Evolutionary conservation across 2,113 vertebrate species (phyloP).

Genomic region (Chaetorhynchus papuensis): DNA sequence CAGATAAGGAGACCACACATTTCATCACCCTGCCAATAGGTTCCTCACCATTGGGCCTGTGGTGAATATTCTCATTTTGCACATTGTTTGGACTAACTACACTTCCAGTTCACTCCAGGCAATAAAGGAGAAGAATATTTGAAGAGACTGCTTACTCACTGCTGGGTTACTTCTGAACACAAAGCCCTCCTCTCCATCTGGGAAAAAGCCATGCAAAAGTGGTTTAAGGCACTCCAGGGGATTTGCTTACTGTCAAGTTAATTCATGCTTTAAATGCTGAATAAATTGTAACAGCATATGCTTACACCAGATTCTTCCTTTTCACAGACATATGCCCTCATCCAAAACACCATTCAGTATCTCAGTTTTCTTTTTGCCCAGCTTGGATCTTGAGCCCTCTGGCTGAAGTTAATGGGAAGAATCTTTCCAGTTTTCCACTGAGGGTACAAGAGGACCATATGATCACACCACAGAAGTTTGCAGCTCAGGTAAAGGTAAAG

Average conservation of each 20-base stretch:
- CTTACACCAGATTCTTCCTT: background rate
- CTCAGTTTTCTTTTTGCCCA: background rate
- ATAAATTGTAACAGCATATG: constrained; percentile 17
- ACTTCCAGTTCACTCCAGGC: background rate
- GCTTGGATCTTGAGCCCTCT: background rate
- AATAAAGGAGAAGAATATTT: background rate
- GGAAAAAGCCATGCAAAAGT: background rate
- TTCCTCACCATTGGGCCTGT: background rate
- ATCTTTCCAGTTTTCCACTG: background rate
- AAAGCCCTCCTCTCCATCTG: background rate
- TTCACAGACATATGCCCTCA: background rate
- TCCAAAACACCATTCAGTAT: background rate
- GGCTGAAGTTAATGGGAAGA: background rate
- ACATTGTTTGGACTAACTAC: background rate
- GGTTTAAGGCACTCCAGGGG: background rate
- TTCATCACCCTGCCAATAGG: background rate
- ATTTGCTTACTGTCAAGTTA: constrained; percentile 24
- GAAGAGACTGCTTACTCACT: background rate
- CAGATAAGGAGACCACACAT: background rate
- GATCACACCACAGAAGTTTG: background rate
- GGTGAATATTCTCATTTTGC: background rate
- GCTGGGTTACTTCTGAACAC: background rate
- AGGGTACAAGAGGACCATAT: background rate
- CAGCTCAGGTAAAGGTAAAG: background rate
- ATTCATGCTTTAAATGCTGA: constrained; percentile 17